Conservation (phyloP, 1,140 invertebrate species). For the Cephus cinctus region DNA sequence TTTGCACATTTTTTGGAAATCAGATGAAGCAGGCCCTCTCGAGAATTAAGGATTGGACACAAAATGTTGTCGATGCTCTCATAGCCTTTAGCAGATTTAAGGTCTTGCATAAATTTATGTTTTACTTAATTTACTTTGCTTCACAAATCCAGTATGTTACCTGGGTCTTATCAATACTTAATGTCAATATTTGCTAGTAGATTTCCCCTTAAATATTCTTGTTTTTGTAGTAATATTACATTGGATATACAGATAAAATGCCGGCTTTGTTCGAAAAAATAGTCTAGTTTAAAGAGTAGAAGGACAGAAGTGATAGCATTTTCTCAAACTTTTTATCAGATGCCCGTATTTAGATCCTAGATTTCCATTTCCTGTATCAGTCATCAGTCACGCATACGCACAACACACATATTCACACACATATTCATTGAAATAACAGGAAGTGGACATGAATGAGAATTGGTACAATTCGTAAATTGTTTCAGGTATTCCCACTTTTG, state of each 20-base stretch:
- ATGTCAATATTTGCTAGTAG: no score
- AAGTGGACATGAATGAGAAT: background rate
- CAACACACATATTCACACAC: no score
- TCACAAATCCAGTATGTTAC: no score
- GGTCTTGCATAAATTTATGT: slow-evolving; percentile 27
- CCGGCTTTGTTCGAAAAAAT: no score
- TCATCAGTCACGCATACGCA: background rate
- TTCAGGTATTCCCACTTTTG: slow-evolving; percentile 53
- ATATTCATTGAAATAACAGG: background rate
- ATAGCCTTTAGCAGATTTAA: slow-evolving; percentile 42
- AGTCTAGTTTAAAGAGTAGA: background rate
- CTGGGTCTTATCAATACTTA: no score
- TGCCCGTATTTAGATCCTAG: background rate
- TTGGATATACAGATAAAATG: no score
- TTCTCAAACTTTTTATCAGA: no score
- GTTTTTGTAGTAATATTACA: no score
- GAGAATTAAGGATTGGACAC: slow-evolving; percentile 30
- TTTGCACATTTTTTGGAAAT: slow-evolving; percentile 36
- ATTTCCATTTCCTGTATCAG: background rate
- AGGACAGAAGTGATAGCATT: no score
- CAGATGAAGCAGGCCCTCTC: slow-evolving; percentile 33
- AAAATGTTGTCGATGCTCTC: slow-evolving; percentile 29
- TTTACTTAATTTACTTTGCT: no score
- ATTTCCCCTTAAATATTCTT: no score
- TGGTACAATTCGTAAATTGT: slow-evolving; percentile 14